Conservation (phyloP, 2,888 invertebrate genomes). For the Teleiodes luculella region DNA sequence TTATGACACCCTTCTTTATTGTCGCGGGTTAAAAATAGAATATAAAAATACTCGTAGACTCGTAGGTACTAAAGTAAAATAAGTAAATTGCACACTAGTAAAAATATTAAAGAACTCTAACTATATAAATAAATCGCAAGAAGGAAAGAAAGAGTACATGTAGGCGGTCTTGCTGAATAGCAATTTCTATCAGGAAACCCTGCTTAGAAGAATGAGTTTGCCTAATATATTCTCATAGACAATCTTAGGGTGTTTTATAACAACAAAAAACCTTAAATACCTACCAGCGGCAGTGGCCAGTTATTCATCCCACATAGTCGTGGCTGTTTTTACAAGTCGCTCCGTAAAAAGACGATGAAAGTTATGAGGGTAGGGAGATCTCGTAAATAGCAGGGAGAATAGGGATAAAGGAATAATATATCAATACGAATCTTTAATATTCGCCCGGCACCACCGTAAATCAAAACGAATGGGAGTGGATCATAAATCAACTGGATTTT, state of each 20-base stretch:
- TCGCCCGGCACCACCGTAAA: constrained; percentile 71
- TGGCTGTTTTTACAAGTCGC: constrained; percentile 66
- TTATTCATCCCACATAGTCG: constrained; percentile 55
- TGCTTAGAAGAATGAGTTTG: too few relatives aligned
- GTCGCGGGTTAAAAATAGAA: too few relatives aligned
- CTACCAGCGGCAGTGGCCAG: constrained; percentile 14
- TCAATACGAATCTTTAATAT: constrained; percentile 79
- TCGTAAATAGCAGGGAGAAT: constrained; percentile 75
- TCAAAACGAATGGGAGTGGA: constrained; percentile 70
- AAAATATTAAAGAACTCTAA: too few relatives aligned
- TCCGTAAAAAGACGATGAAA: constrained; percentile 71
- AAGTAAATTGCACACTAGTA: too few relatives aligned
- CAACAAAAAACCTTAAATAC: neutral
- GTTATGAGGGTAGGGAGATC: constrained; percentile 73
- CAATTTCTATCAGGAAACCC: too few relatives aligned
- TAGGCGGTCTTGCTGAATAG: too few relatives aligned
- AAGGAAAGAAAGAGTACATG: too few relatives aligned
- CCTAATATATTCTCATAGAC: too few relatives aligned
- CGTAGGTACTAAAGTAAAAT: too few relatives aligned
- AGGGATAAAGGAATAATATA: constrained; percentile 78
- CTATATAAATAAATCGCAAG: too few relatives aligned
- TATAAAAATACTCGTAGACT: too few relatives aligned
- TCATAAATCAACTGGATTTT: constrained; percentile 64
- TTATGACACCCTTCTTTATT: too few relatives aligned
- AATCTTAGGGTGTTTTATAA: neutral